Evolutionary conservation across 2,113 vertebrate genomes (phyloP).

Genomic region (Ifrita kowaldi): DNA sequence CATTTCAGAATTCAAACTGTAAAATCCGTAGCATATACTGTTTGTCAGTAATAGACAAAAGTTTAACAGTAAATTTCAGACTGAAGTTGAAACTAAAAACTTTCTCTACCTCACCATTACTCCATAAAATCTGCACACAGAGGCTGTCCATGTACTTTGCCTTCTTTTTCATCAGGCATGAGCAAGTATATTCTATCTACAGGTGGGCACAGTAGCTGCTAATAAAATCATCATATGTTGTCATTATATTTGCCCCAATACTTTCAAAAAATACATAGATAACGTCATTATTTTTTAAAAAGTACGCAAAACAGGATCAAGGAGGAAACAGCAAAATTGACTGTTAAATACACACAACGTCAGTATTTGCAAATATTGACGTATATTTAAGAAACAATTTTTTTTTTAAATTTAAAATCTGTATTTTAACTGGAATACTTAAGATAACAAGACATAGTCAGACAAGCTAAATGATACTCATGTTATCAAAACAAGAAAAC

Average conservation of each 20-base stretch:
- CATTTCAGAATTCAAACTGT: background rate
- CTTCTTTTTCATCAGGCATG: background rate
- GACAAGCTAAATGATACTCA: background rate
- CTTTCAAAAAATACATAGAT: background rate
- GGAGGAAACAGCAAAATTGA: background rate
- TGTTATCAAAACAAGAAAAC: background rate
- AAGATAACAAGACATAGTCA: background rate
- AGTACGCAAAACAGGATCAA: accelerated
- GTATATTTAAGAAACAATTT: background rate
- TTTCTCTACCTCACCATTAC: background rate
- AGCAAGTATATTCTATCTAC: background rate
- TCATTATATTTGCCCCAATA: background rate
- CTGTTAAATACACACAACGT: background rate
- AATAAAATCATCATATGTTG: background rate
- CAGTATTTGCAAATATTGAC: background rate
- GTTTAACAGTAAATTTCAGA: background rate
- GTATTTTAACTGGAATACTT: background rate
- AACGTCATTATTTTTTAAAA: background rate
- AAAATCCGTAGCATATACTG: background rate
- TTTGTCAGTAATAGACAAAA: background rate
- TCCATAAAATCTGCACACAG: background rate
- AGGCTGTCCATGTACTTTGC: background rate
- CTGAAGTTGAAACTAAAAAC: background rate
- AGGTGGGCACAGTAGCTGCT: background rate
- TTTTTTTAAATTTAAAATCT: background rate